Conservation (phyloP, 1,140 invertebrate genomes). For the Pseudobourletiella spinata region DNA sequence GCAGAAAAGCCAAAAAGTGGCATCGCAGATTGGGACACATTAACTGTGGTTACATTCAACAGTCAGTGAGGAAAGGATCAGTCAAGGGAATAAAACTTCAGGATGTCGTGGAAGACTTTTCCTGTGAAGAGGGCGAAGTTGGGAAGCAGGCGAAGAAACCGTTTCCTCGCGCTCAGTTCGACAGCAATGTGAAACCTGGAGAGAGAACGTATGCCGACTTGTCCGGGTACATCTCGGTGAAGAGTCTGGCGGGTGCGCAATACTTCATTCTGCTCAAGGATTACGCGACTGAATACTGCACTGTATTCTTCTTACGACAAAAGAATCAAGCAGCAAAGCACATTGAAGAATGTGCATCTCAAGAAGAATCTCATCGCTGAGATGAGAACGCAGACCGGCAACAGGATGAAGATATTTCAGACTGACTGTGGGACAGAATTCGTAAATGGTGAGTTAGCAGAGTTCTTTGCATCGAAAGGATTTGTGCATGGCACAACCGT, state of each 20-base stretch:
- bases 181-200: slow-evolving; percentile 30
- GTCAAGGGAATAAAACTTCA: slow-evolving; percentile 7
- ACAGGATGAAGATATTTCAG: background rate
- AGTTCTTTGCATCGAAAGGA: too few species aligned
- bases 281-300: slow-evolving; percentile 17
- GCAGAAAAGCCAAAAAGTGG: background rate
- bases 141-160: slow-evolving; percentile 21
- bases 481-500: too few species aligned
- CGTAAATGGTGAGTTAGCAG: too few species aligned
- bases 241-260: slow-evolving; percentile 37
- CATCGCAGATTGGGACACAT: slow-evolving; percentile 15
- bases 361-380: too few species aligned
- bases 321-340: background rate
- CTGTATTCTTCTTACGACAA: background rate
- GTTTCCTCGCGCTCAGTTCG: slow-evolving; percentile 10
- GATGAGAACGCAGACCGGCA: too few species aligned
- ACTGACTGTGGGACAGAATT: too few species aligned
- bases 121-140: slow-evolving; percentile 11
- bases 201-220: slow-evolving; percentile 43
- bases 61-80: slow-evolving; percentile 8
- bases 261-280: slow-evolving; percentile 45
- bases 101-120: background rate
- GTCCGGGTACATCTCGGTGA: slow-evolving; percentile 42
- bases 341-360: background rate
- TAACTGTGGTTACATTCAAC: slow-evolving; percentile 2